These are phyloP conservation scores for Rhagologus leucostigma DNA, from an alignment of 2,113 vertebrate species.

Conservation along the genomic window DNA sequence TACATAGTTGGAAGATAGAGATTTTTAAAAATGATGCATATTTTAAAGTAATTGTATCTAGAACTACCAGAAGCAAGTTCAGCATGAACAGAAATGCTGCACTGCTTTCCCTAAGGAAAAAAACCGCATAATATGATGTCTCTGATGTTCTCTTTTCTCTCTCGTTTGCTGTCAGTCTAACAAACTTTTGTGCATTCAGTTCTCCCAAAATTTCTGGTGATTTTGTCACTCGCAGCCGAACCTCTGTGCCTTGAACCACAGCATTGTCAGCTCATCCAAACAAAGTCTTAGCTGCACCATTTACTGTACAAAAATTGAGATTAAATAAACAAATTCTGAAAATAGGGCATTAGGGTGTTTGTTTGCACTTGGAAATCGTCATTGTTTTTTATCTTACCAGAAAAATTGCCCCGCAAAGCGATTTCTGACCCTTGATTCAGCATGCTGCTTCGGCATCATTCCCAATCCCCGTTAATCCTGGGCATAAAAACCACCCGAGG, in stretches of 20 bases:
- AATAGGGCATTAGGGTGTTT: neutral
- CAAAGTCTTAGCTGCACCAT: neutral
- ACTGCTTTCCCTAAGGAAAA: neutral
- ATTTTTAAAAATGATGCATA: neutral
- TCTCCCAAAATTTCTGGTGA: neutral
- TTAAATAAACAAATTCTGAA: neutral
- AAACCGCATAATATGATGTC: neutral
- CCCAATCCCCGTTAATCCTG: slow-evolving; percentile 46
- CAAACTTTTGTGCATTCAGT: neutral
- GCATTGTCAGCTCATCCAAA: neutral
- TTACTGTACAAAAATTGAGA: neutral
- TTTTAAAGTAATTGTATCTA: neutral
- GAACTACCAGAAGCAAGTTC: neutral
- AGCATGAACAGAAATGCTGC: neutral
- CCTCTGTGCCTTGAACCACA: neutral
- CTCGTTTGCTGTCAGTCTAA: neutral
- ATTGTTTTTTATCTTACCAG: neutral
- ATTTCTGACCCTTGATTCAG: slow-evolving; percentile 27
- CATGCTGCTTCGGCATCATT: neutral
- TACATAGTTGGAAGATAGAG: neutral
- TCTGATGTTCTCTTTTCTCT: neutral
- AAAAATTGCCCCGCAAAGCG: neutral
- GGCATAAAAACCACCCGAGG: neutral
- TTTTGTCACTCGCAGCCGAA: neutral
- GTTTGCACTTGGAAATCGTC: neutral